A percentile compares a stretch with the other conserved stretches of the same genome.
These are phyloP conservation scores for Prunella himalayana DNA, from an alignment of 2,113 vertebrate species.

Conservation along the genomic window DNA sequence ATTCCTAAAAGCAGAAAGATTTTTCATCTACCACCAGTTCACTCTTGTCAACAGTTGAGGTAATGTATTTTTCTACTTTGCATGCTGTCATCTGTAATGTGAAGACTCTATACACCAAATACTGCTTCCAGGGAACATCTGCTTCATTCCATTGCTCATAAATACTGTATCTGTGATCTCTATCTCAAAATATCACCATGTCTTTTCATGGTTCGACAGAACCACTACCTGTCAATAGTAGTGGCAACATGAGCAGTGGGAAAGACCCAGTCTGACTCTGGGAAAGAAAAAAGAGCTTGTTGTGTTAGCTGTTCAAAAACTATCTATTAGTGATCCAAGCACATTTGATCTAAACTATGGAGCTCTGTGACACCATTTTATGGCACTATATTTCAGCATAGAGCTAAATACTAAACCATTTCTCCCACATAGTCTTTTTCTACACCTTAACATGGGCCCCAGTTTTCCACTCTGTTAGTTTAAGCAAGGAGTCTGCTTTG, in stretches of 20 bases:
- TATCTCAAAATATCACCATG: neutral
- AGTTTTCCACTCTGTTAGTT: constrained; percentile 30
- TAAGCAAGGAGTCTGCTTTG: constrained; percentile 35
- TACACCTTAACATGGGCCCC: neutral
- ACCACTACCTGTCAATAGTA: neutral
- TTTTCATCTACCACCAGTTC: neutral
- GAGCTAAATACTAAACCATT: neutral
- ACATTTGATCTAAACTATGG: neutral
- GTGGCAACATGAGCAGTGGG: neutral
- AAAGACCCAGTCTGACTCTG: neutral
- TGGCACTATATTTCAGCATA: neutral
- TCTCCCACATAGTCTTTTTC: constrained; percentile 32
- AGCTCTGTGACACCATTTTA: neutral
- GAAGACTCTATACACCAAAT: neutral
- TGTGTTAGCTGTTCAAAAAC: neutral
- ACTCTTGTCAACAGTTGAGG: neutral
- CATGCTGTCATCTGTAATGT: neutral
- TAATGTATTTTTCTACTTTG: neutral
- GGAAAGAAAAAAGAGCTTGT: neutral
- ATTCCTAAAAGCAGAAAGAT: neutral
- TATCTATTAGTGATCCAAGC: neutral
- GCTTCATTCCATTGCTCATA: neutral
- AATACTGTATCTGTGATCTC: neutral
- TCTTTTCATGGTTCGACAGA: neutral
- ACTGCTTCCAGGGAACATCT: neutral